A percentile compares a stretch with the other conserved stretches of the same genome.
phyloP scores from a whole-genome alignment of 2,113 vertebrate genomes.

The Hippocampus comes region DNA sequence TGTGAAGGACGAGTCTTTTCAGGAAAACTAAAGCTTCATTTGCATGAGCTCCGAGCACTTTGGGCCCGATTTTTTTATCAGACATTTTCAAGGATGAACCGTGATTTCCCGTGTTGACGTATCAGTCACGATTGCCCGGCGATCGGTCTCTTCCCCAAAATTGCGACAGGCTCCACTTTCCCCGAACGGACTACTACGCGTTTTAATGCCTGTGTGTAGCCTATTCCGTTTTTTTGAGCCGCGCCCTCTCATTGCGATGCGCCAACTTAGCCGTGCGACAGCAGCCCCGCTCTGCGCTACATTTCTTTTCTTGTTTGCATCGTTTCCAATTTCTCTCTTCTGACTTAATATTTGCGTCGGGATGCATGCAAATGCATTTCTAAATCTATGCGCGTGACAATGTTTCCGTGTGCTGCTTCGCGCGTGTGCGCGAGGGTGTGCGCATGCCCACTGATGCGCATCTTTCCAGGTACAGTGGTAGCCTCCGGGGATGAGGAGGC shows the following conservation, averaged over 20 bases:
- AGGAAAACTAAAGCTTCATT: not conserved
- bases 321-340: too few relatives aligned
- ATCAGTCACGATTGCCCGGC: too few relatives aligned
- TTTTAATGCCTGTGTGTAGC: too few relatives aligned
- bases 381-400: constrained; percentile 12
- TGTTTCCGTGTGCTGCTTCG: constrained; percentile 21
- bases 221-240: too few relatives aligned
- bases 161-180: too few relatives aligned
- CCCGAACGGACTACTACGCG: not conserved
- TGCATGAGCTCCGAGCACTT: not conserved
- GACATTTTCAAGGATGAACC: too few relatives aligned
- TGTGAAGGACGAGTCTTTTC: not conserved
- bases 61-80: not conserved
- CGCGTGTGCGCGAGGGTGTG: constrained; percentile 18
- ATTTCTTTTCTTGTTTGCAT: too few relatives aligned
- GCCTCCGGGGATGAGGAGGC: constrained; percentile 64
- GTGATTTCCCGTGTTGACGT: too few relatives aligned
- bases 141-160: too few relatives aligned
- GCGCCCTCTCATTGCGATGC: too few relatives aligned
- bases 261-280: too few relatives aligned
- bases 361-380: constrained; percentile 31
- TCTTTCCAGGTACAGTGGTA: constrained; percentile 64
- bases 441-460: constrained; percentile 51
- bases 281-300: too few relatives aligned
- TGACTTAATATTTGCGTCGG: constrained; percentile 11